Evolutionary conservation across 1,140 invertebrate genomes (phyloP), one percentile per base, ranked within the genome.

Genomic region (Chelonus insularis): DNA sequence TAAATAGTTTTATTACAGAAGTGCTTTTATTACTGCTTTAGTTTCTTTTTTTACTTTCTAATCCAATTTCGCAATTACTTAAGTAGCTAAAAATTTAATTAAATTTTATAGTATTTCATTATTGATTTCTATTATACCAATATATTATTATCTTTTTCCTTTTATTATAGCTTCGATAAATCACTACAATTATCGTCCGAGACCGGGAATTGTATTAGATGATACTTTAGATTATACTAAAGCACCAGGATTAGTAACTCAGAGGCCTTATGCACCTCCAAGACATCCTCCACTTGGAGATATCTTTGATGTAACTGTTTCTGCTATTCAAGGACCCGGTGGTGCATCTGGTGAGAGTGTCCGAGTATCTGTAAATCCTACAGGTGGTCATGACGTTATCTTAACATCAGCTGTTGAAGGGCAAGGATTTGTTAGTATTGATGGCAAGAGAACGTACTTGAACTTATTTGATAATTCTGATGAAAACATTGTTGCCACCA

Each of bases 351-450:
- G 77, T 77, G 64, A 66, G 34, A 71, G 75, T 43, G 60, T 82
- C 11, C 75, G 80, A 65, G 82, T 83, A 1, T 73, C 78, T 2
- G 63, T 76, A 2, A 81, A 82, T 2, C 76, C 76, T 7, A 76
- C 76, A 14, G 73, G 76, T 4, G 48, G 39, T 11, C 71, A 75
- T 20, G 84, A 83, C n/a, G 89, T 90, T 69, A 90, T 93, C 20
- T 88, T 93, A 16, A 91, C 91, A 2, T 88, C 88, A 1, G 85
- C 90, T 6, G 85, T 89, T 18, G 89, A 89, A 36, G 87, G 88
- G 55, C 88, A 94, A 69, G 90, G 92, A 54, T 94, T 93, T 75
- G 93, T 95, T 3, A 94, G 92, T n/a, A 95, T 95, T 59, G 93
- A 95, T 72, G 93, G 93, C 21, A 92, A 93, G 77, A 83, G 91